Evolutionary conservation across 1,140 invertebrate species (phyloP).

Genomic region (Cataglyphis hispanica): DNA sequence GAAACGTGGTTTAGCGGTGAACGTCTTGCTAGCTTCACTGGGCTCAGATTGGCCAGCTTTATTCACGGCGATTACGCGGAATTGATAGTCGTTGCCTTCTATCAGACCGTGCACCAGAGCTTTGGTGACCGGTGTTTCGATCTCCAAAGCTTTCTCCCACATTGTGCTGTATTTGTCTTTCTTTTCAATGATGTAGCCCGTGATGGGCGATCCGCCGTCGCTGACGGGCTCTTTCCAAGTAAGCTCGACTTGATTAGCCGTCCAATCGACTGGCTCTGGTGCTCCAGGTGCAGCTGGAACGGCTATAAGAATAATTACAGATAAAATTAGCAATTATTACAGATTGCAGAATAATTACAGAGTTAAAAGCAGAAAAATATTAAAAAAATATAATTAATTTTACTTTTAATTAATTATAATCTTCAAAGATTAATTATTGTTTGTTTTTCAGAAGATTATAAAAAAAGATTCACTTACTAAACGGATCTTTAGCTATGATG

Average conservation of each 20-base stretch:
- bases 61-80: conserved; percentile 98
- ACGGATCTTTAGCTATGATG: conserved; percentile 98
- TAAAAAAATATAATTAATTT: background rate
- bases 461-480: conserved; percentile 89
- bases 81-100: conserved; percentile 99
- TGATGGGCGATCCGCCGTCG: conserved; percentile 97
- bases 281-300: conserved; percentile 93
- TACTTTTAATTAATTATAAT: background rate
- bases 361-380: background rate
- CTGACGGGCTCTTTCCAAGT: conserved; percentile 93
- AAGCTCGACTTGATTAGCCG: conserved; percentile 95
- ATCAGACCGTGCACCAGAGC: conserved; percentile 94
- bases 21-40: conserved; percentile 94
- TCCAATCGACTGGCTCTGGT: conserved; percentile 96
- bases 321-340: conserved; percentile 4
- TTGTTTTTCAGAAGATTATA: background rate
- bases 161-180: conserved; percentile 98
- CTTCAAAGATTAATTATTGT: background rate
- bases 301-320: conserved; percentile 84
- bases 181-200: conserved; percentile 98
- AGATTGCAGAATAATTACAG: background rate
- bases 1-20: conserved; percentile 96
- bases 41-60: conserved; percentile 97
- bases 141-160: conserved; percentile 96
- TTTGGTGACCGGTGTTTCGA: conserved; percentile 90